These are phyloP conservation scores for Charaxes varanes DNA, from an alignment of 1,140 invertebrate species.

Conservation along the genomic window DNA sequence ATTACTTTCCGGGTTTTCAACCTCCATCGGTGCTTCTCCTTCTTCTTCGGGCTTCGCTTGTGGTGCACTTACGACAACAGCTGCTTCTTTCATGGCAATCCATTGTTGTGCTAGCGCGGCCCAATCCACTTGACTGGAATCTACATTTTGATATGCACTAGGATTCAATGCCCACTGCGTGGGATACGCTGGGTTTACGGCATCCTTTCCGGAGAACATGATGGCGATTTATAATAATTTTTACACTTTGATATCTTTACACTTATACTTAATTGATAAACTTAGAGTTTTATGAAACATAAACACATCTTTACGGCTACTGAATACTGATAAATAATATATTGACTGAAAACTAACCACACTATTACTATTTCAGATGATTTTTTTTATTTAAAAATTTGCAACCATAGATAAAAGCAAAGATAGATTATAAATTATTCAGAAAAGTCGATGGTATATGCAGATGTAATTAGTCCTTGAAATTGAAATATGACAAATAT, in stretches of 20 bases:
- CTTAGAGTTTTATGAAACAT: no score
- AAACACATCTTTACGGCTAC: no score
- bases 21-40: constrained; percentile 90
- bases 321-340: no score
- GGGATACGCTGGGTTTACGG: constrained; percentile 77
- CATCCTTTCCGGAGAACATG: constrained; percentile 70
- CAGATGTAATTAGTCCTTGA: no score
- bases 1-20: constrained; percentile 76
- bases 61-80: constrained; percentile 59
- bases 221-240: constrained; percentile 3
- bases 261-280: constrained; percentile 8
- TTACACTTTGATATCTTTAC: constrained; percentile 1
- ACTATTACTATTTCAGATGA: no score
- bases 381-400: no score
- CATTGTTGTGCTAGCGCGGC: constrained; percentile 96
- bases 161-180: constrained; percentile 85
- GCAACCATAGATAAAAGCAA: no score
- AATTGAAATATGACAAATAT: no score
- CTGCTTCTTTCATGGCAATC: constrained; percentile 94
- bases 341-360: no score
- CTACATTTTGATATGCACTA: constrained; percentile 78
- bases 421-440: no score
- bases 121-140: constrained; percentile 90
- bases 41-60: constrained; percentile 77
- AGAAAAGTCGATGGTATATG: no score